Conservation (phyloP, 2,113 vertebrate genomes). For the Casuarius casuarius region DNA sequence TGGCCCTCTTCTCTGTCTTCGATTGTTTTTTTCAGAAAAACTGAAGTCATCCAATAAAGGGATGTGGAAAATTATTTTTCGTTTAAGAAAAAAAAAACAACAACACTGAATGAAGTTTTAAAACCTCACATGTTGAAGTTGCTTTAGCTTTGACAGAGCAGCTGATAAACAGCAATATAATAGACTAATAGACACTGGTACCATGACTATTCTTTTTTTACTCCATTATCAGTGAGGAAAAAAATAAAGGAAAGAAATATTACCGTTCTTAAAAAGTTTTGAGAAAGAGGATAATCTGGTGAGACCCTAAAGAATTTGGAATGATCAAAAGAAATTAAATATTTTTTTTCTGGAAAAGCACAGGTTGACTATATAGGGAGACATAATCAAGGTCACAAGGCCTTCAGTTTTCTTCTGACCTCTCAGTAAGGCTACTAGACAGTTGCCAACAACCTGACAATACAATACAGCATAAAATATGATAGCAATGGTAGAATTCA, state of each 20-base stretch:
- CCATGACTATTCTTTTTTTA: not conserved
- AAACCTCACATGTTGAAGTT: not conserved
- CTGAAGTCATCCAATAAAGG: not conserved
- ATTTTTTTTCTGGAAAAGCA: not conserved
- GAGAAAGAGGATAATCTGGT: not conserved
- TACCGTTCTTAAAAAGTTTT: not conserved
- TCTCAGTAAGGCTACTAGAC: not conserved
- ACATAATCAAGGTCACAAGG: not conserved
- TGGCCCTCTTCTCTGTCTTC: accelerated
- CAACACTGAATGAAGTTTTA: not conserved
- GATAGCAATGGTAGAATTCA: not conserved
- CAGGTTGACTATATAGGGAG: not conserved
- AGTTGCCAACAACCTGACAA: not conserved
- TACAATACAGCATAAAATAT: not conserved
- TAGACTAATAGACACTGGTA: not conserved
- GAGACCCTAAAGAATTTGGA: not conserved
- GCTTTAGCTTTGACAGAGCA: not conserved
- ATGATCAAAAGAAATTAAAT: not conserved
- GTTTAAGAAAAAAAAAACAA: not conserved
- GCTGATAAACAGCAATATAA: not conserved
- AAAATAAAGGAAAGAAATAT: accelerated
- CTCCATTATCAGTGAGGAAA: not conserved
- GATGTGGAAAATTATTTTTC: not conserved
- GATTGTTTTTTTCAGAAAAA: not conserved
- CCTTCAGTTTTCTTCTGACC: too few species aligned